phyloP scores from a whole-genome alignment of 2,797 vertebrate species.

The Rhinophrynus dorsalis region DNA sequence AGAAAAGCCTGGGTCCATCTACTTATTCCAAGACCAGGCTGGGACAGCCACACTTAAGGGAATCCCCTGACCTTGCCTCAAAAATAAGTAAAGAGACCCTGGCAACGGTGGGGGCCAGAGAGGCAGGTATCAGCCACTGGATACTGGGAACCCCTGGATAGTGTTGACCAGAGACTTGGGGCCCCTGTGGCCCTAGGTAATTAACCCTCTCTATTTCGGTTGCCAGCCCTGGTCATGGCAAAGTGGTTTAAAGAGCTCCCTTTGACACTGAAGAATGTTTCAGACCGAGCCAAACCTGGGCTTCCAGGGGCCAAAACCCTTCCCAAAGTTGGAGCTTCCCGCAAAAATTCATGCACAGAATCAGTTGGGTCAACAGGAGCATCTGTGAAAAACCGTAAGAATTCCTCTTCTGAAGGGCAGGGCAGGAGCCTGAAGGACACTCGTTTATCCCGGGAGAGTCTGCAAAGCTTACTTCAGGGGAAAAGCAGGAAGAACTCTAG shows the following conservation, averaged over 20 bases:
- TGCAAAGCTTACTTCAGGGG: constrained; percentile 69
- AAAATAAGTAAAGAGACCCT: constrained; percentile 70
- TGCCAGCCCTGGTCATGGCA: constrained; percentile 79
- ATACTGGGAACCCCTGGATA: constrained; percentile 52
- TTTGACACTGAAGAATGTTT: constrained; percentile 84
- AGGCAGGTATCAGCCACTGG: constrained; percentile 25
- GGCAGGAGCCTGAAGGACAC: constrained; percentile 51
- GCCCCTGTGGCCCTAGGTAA: constrained; percentile 69
- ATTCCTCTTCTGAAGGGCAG: constrained; percentile 77
- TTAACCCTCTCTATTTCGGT: constrained; percentile 66
- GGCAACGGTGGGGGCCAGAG: constrained; percentile 31
- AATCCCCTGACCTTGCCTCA: constrained; percentile 63
- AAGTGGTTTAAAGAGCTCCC: constrained; percentile 98
- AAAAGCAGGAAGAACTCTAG: constrained; percentile 86
- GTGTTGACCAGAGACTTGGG: constrained; percentile 58
- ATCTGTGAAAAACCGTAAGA: constrained; percentile 83
- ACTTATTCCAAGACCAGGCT: background rate
- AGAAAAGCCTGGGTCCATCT: background rate
- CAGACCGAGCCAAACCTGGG: constrained; percentile 77
- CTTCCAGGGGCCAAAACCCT: constrained; percentile 63
- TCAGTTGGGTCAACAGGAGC: constrained; percentile 53
- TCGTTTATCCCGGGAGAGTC: constrained; percentile 61
- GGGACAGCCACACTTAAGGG: background rate
- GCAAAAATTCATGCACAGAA: constrained; percentile 68
- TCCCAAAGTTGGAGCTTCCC: constrained; percentile 56